Conservation (phyloP, 1,140 invertebrate genomes). For the Orius insidiosus region DNA sequence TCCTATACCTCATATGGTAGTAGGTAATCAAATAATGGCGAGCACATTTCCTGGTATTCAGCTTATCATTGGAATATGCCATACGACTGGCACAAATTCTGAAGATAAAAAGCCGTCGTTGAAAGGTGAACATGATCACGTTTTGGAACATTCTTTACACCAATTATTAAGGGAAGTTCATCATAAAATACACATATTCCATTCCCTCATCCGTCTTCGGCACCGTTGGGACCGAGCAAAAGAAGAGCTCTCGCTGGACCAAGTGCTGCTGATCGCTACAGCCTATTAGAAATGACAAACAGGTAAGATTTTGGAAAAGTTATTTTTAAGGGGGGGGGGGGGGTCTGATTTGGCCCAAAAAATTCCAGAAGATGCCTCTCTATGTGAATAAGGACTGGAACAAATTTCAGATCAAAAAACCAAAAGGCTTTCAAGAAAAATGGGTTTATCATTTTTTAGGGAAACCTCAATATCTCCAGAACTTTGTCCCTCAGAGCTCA, state of each 20-base stretch:
- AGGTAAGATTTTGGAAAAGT: too few relatives aligned
- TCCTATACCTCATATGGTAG: slow-evolving; percentile 87
- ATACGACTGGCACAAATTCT: slow-evolving; percentile 23
- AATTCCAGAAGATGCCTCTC: too few relatives aligned
- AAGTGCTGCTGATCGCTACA: slow-evolving; percentile 66
- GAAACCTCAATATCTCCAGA: too few relatives aligned
- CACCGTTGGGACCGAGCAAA: slow-evolving; percentile 77
- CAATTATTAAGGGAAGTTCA: slow-evolving; percentile 83
- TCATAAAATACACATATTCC: slow-evolving; percentile 84
- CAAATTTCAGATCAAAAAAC: too few relatives aligned
- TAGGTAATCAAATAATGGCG: slow-evolving; percentile 92
- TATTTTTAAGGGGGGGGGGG: not conserved
- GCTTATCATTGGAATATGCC: slow-evolving; percentile 58
- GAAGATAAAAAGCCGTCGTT: slow-evolving; percentile 26
- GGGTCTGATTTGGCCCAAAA: too few relatives aligned
- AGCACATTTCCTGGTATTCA: slow-evolving; percentile 87
- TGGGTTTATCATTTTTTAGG: too few relatives aligned
- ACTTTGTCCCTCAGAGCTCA: too few relatives aligned
- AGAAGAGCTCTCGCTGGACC: slow-evolving; percentile 78
- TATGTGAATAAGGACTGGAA: too few relatives aligned
- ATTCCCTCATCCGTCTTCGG: slow-evolving; percentile 84
- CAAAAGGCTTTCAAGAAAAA: too few relatives aligned
- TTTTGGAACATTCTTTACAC: slow-evolving; percentile 88
- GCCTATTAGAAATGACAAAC: slow-evolving; percentile 74
- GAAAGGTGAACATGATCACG: slow-evolving; percentile 80